Base-by-base conservation (phyloP, 2,113 vertebrate genomes). In the Psammodynastes pulverulentus region DNA sequence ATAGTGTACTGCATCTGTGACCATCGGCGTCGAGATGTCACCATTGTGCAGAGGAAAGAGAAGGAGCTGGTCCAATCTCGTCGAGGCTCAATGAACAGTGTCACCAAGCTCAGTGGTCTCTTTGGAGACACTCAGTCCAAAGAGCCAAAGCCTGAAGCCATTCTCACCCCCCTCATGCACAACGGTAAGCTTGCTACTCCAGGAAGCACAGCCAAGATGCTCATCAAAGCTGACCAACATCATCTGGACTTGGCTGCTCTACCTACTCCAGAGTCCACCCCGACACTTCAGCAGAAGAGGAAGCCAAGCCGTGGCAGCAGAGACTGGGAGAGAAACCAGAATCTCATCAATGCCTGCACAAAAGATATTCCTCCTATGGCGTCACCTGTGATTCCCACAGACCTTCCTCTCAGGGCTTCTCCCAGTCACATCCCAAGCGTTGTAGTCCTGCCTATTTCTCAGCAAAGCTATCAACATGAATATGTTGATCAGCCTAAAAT, bases 311-410 rank as follows among this genome's bases (percentile, higher is more conserved):
- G 98, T 0, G 98, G 98, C 87, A 99, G 99, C 96, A 98, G 99
- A 0, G 99, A 99, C 85, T 99, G 99, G 99, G 99, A 99, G 90
- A 96, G 99, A 94, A 99, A 98, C 95, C 99, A 99, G 97, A 99
- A 99, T 96, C 98, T 99, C 92, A 99, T 99, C 97, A 99, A 99
- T 1, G 98, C 99, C 90, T 99, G 99, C 95, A 98, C 99, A 48
- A 99, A 99, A 98, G 99, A 99, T 94, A 98, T 99, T 95, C 96
- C 98, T 0, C 96, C 98, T 0, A 98, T 99, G 97, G 98, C 98
- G 45, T 98, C 99, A 0, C 97, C 98, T 0, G 98, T 99, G 48
- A 99, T 99, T 94, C 98, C 98, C n/a, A 99, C 98, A 0, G 99
- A 99, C 95, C 97, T 99, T 92, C 98, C 99, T 0, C 98, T 99